Percentiles rank a stretch among this genome's conserved stretches.
Conservation (phyloP, 2,797 vertebrate species). For the Tragelaphus oryx region DNA sequence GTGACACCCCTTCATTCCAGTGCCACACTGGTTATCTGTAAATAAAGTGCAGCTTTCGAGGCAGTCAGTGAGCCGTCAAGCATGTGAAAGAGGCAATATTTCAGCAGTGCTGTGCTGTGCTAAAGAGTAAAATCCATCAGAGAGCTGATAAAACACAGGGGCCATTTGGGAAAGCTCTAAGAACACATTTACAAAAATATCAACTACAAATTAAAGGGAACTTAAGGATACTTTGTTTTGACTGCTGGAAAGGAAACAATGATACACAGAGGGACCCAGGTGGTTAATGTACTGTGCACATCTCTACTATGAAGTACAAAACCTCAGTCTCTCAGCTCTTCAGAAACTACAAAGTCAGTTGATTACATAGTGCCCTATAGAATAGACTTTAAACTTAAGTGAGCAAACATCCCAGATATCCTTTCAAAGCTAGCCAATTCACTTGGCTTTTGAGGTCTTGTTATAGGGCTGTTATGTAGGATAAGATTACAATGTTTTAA, state of each 20-base stretch:
- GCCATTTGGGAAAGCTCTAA: conserved; percentile 25
- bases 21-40: conserved; percentile 24
- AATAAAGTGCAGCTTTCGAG: conserved; percentile 30
- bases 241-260: conserved; percentile 52
- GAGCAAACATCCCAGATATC: conserved; percentile 28
- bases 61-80: conserved; percentile 18
- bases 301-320: conserved; percentile 63
- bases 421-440: conserved; percentile 42
- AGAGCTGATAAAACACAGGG: not conserved
- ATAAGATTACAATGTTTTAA: conserved; percentile 11
- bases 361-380: conserved; percentile 62
- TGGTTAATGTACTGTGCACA: conserved; percentile 68
- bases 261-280: conserved; percentile 37
- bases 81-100: not conserved
- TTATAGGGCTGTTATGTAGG: not conserved
- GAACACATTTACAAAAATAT: conserved; percentile 54
- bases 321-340: conserved; percentile 59
- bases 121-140: not conserved
- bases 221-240: conserved; percentile 56
- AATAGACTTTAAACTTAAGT: conserved; percentile 43
- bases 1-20: not conserved
- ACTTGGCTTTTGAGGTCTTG: conserved; percentile 22
- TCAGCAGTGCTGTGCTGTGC: conserved; percentile 19
- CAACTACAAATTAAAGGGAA: not conserved
- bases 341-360: conserved; percentile 62